phyloP scores from a whole-genome alignment of 35 echinoderm and acorn worm species.

The Ophiothrix spiculata region DNA sequence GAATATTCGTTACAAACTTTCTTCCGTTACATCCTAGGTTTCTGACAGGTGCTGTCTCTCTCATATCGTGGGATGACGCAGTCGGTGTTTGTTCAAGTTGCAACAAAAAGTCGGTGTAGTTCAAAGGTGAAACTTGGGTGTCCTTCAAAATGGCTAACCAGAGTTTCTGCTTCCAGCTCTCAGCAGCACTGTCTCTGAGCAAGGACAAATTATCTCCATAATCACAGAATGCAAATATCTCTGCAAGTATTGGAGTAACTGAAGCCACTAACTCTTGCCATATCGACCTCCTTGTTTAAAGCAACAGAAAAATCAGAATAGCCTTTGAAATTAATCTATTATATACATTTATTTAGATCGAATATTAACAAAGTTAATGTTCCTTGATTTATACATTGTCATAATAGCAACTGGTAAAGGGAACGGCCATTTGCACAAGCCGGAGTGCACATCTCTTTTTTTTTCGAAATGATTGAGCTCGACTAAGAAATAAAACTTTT shows the following conservation, averaged over 20 bases:
- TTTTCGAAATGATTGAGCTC: too few relatives aligned
- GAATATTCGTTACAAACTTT: neutral
- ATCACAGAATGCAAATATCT: constrained; percentile 2
- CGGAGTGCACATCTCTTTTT: too few relatives aligned
- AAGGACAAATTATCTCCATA: neutral
- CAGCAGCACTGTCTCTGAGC: neutral
- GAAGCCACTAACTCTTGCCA: neutral
- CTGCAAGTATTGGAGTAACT: neutral
- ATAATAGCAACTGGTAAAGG: too few relatives aligned
- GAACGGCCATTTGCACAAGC: too few relatives aligned
- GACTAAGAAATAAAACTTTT: too few relatives aligned
- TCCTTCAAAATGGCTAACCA: neutral
- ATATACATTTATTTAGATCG: too few relatives aligned
- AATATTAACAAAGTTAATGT: too few relatives aligned
- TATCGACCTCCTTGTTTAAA: neutral
- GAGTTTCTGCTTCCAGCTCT: neutral
- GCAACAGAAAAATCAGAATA: too few relatives aligned
- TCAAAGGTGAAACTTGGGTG: neutral
- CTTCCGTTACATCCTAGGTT: neutral
- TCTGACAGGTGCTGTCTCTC: neutral
- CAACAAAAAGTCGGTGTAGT: neutral
- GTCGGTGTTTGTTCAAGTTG: neutral
- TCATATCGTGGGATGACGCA: too few relatives aligned
- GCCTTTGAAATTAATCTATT: too few relatives aligned
- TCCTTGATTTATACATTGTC: too few relatives aligned